phyloP scores from a whole-genome alignment of 2,888 invertebrate genomes.

The Unio delphinus region DNA sequence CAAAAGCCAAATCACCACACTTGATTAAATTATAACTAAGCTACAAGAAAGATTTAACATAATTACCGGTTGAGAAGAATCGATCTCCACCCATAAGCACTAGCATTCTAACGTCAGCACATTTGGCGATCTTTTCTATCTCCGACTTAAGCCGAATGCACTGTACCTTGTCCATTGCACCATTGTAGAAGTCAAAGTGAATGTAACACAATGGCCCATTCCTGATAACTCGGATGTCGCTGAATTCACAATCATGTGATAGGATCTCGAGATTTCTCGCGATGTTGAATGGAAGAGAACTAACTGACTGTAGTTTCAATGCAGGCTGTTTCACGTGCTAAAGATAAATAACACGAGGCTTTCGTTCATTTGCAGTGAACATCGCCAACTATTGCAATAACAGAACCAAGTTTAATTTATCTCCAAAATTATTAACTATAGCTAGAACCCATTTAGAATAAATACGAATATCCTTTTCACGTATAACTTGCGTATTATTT shows the following conservation, averaged over 20 bases:
- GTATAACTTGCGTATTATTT: too few relatives aligned
- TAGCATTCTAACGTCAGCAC: constrained; percentile 13
- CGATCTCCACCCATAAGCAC: constrained; percentile 29
- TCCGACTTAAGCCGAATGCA: constrained; percentile 8
- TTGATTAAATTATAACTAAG: too few relatives aligned
- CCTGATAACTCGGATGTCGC: constrained; percentile 9
- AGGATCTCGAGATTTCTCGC: not conserved
- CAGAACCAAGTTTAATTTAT: too few relatives aligned
- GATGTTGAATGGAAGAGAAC: constrained; percentile 1
- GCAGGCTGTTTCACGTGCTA: not conserved
- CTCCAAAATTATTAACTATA: too few relatives aligned
- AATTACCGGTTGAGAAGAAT: constrained; percentile 20
- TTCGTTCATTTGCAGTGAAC: too few relatives aligned
- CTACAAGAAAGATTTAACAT: not conserved
- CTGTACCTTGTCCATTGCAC: constrained; percentile 24
- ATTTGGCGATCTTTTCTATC: constrained; percentile 5
- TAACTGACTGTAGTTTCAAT: constrained; percentile 12
- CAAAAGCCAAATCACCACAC: too few relatives aligned
- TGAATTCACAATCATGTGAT: constrained; percentile 9
- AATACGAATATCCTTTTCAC: too few relatives aligned
- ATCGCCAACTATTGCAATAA: too few relatives aligned
- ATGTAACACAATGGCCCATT: constrained; percentile 14
- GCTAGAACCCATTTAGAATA: too few relatives aligned
- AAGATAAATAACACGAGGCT: too few relatives aligned
- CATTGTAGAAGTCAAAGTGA: constrained; percentile 30